A percentile compares a stretch with the other conserved stretches of the same genome.
These are phyloP conservation scores for Pristionchus japonicus DNA, from an alignment of 2,888 invertebrate species.

Conservation along the genomic window DNA sequence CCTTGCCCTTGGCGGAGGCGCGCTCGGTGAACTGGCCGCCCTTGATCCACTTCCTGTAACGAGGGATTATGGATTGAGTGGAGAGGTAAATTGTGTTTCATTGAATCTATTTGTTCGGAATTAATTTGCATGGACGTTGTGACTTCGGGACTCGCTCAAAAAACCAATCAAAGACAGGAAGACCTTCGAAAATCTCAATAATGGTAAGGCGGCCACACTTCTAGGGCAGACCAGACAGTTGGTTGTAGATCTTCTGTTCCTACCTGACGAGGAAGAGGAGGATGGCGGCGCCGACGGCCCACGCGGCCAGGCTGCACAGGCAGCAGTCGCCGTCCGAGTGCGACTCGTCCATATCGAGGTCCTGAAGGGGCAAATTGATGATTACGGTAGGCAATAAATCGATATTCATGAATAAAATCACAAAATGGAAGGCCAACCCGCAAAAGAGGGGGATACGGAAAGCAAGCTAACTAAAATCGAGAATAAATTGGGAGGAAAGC, in stretches of 20 bases:
- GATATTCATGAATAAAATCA: background rate
- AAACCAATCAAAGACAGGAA: no score
- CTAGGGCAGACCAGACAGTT: no score
- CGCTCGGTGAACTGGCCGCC: conserved; percentile 72
- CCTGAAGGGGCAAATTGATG: background rate
- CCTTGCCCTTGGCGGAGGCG: conserved; percentile 81
- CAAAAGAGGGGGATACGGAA: no score
- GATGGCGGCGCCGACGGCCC: conserved; percentile 37
- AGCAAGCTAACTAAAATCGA: no score
- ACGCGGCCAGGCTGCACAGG: conserved; percentile 35
- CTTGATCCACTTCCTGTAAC: conserved; percentile 60
- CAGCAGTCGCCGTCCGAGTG: conserved; percentile 41
- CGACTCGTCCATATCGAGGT: conserved; percentile 26
- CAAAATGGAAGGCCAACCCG: no score
- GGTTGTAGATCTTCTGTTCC: background rate
- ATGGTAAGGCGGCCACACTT: no score
- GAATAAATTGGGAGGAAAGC: no score
- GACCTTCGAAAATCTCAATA: no score
- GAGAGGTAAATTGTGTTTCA: no score
- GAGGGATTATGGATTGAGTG: background rate
- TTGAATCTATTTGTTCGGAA: no score
- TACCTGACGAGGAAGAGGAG: conserved; percentile 42
- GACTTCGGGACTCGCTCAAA: no score
- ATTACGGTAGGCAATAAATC: conserved; percentile 19
- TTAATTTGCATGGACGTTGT: no score